A percentile compares a stretch with the other conserved stretches of the same genome.
Conservation (phyloP, 2,113 vertebrate genomes). For the Phylloscopus whistleri region DNA sequence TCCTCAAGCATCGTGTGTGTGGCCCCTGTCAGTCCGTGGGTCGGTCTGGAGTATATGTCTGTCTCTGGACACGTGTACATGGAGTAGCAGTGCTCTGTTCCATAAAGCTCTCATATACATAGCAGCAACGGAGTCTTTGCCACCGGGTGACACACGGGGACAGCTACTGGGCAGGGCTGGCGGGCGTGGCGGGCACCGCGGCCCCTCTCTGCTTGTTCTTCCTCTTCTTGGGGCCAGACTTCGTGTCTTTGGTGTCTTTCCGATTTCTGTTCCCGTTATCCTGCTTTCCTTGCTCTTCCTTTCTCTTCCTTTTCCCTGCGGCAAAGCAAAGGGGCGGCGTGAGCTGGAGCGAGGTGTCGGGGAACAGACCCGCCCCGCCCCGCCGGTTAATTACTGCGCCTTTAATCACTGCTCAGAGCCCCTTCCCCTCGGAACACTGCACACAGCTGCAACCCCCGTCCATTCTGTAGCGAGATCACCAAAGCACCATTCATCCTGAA, state of each 20-base stretch:
- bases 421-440: neutral
- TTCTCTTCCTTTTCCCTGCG: conserved; percentile 77
- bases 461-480: neutral
- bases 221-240: conserved; percentile 74
- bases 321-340: conserved; percentile 2
- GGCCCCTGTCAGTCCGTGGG: neutral
- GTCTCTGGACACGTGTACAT: neutral
- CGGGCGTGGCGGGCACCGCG: conserved; percentile 56
- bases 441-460: neutral
- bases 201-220: conserved; percentile 78
- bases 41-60: conserved; percentile 9
- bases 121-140: conserved; percentile 66
- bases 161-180: conserved; percentile 78
- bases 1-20: neutral
- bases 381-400: neutral
- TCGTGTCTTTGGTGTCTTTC: conserved; percentile 75
- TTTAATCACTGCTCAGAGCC: neutral
- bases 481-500: neutral
- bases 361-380: rapidly evolving
- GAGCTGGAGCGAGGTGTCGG: neutral
- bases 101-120: conserved; percentile 67
- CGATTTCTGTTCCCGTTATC: conserved; percentile 71
- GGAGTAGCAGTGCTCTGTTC: conserved; percentile 52
- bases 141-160: neutral
- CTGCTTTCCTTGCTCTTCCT: conserved; percentile 72